Evolutionary conservation across 2,797 vertebrate species (phyloP), one percentile per base, ranked within the genome.

Genomic region (Enteromius viviparus): DNA sequence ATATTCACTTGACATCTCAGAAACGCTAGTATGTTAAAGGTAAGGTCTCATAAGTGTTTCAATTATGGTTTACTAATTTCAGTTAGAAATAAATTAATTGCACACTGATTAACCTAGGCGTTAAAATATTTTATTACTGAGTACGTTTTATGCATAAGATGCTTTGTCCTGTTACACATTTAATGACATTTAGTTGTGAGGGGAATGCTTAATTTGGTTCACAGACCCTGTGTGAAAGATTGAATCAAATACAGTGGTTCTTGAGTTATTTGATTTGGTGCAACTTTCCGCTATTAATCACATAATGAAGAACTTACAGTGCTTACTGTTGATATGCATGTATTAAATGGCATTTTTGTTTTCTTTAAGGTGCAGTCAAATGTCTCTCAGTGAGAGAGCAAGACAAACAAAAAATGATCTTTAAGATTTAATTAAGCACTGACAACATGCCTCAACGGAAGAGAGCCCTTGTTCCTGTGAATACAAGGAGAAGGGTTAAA

Each of bases 391-490:
- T 82, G 62, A 88, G 78, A 49, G 68, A 42, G 21, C 12, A 37
- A 10, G 49, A 42, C 32, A 3, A 34, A 3, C 10, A 83, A 70
- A 86, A 64, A 60, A 89, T 88, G 87, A 82, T 84, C 17, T 26
- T 51, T 4, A 29, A 83, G 81, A 76, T 60, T 32, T 69, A 65
- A 62, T 55, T 71, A 21, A 71, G 45, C 37, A 40, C 82, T 53
- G 66, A 51, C 69, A 45, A 85, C 65, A 95, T 95, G 95, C 92
- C 95, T 1, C 94, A 93, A 2, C 91, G 92, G 78, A 96, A 95
- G 89, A 88, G 93, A 75, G 87, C 89, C 7, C 89, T 95, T 10
- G 79, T 93, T 40, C 93, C 93, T 0, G 87, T 93, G 83, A 91
- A 91, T 60, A 90, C 93, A 11, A 88, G 93, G 81, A 85, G 89